Base-by-base conservation (phyloP, 92 coral and sea anemone genomes). In the Montipora capitata region DNA sequence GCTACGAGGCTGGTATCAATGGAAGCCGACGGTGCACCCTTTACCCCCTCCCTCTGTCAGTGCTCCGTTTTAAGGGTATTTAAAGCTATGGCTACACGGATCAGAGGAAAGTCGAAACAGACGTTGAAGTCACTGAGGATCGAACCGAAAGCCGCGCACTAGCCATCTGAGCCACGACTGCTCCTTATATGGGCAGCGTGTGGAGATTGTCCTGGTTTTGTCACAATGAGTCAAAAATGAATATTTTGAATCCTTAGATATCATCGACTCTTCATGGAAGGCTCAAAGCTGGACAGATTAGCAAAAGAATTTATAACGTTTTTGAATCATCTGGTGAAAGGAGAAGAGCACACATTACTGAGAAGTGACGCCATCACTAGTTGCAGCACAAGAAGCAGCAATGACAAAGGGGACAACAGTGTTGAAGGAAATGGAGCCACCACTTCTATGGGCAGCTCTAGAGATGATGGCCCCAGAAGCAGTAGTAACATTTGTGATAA, bases 241-340 rank as follows among this genome's bases (percentile, higher is more conserved):
- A 54, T 7, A 8, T 54, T 12, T 45, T 54, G 0, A 54, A 54
- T 54, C 12, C 61, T 58, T 20, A 83, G 87, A 48, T 83, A 83
- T 39, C 80, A 83, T 74, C 87, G 87, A 16, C 68, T 83, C 4
- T 73, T 83, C 72, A 5, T 72, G 71, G 72, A 74, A 70, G 80
- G 80, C 7, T 72, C 74, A 20, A 83, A 72, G 44, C 27, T 74
- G 72, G 80, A 59, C 7, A 83, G 72, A 12, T 42, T 83, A 11
- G 12, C 41, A 43, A 73, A 59, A 73, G 87, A 83, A 15, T 83
- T 79, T 7, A 42, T 35, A 45, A 18, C 35, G 9, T 83, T 83
- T 15, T 72, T 59, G 49, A 73, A 16, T 44, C 87, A 74, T 16
- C 62, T 83, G 17, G 27, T 58, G 20, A 72, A 43, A 10, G 87